phyloP scores from a whole-genome alignment of 2,797 vertebrate species.

The Australoheros facetus region DNA sequence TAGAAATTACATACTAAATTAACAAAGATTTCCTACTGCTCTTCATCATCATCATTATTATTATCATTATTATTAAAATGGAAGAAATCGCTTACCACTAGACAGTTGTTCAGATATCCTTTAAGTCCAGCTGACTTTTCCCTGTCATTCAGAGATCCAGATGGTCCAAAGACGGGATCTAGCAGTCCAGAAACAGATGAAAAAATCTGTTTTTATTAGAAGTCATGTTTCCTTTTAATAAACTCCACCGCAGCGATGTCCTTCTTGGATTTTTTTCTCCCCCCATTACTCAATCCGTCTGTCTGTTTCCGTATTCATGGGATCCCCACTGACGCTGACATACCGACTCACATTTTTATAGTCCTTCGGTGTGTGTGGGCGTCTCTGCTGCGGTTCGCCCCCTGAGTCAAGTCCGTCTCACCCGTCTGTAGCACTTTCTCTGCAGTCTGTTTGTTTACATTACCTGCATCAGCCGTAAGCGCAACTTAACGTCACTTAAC shows the following conservation, averaged over 20 bases:
- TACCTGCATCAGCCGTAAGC: background rate
- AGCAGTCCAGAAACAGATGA: slow-evolving; percentile 2
- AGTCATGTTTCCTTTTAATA: slow-evolving; percentile 11
- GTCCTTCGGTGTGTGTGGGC: slow-evolving; percentile 38
- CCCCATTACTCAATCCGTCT: background rate
- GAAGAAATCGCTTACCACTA: slow-evolving; percentile 37
- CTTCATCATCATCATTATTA: background rate
- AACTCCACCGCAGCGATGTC: slow-evolving; percentile 3
- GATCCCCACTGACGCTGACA: slow-evolving; percentile 25
- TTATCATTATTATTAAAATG: background rate
- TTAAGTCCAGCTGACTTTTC: slow-evolving; percentile 21
- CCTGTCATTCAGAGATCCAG: slow-evolving; percentile 7
- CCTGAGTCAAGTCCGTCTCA: slow-evolving; percentile 6
- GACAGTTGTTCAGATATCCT: background rate
- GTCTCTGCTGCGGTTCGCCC: slow-evolving; percentile 35
- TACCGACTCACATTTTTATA: slow-evolving; percentile 45
- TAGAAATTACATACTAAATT: background rate
- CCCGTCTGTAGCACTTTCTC: background rate
- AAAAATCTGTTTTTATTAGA: background rate
- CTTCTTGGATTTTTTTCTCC: background rate
- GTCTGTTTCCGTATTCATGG: background rate
- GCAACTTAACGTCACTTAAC: background rate
- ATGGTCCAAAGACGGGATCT: slow-evolving; percentile 5
- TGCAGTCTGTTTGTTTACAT: slow-evolving; percentile 31
- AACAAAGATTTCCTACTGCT: background rate